phyloP scores from a whole-genome alignment of 2,797 vertebrate genomes.

The Gambusia yucatana region DNA sequence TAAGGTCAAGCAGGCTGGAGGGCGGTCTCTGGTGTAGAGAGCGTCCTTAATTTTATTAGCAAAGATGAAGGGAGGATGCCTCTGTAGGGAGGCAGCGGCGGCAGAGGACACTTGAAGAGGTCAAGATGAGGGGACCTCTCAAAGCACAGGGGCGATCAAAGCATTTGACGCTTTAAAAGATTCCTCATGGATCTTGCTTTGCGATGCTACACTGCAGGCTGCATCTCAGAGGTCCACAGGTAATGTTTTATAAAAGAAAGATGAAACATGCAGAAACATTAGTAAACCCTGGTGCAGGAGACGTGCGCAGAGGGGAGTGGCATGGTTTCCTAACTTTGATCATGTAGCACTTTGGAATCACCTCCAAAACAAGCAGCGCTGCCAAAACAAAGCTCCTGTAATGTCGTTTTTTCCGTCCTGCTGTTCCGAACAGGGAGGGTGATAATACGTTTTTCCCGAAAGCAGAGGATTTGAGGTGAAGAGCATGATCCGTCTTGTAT shows the following conservation, averaged over 20 bases:
- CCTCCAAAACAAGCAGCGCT: not conserved
- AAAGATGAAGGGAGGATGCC: slow-evolving; percentile 29
- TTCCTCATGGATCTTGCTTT: slow-evolving; percentile 39
- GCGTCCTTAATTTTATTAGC: slow-evolving; percentile 61
- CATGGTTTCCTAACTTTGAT: slow-evolving; percentile 22
- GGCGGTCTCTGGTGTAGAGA: slow-evolving; percentile 35
- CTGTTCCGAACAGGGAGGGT: not conserved
- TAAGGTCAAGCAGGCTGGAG: slow-evolving; percentile 59
- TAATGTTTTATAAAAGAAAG: slow-evolving; percentile 61
- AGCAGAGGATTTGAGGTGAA: not conserved
- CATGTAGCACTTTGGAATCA: slow-evolving; percentile 8
- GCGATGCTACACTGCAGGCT: slow-evolving; percentile 15
- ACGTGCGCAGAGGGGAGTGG: slow-evolving; percentile 14
- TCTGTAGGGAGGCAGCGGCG: slow-evolving; percentile 64
- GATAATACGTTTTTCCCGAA: not conserved
- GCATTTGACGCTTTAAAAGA: slow-evolving; percentile 68
- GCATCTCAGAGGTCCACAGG: slow-evolving; percentile 39
- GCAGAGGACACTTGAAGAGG: slow-evolving; percentile 49
- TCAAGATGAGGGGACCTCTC: slow-evolving; percentile 49
- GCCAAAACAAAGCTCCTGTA: not conserved
- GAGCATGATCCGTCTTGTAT: not conserved
- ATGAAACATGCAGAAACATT: slow-evolving; percentile 46
- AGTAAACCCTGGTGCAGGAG: slow-evolving; percentile 55
- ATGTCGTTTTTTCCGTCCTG: not conserved
- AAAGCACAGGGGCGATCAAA: slow-evolving; percentile 54